phyloP scores from a whole-genome alignment of 2,113 vertebrate species.

The Hippocampus zosterae region DNA sequence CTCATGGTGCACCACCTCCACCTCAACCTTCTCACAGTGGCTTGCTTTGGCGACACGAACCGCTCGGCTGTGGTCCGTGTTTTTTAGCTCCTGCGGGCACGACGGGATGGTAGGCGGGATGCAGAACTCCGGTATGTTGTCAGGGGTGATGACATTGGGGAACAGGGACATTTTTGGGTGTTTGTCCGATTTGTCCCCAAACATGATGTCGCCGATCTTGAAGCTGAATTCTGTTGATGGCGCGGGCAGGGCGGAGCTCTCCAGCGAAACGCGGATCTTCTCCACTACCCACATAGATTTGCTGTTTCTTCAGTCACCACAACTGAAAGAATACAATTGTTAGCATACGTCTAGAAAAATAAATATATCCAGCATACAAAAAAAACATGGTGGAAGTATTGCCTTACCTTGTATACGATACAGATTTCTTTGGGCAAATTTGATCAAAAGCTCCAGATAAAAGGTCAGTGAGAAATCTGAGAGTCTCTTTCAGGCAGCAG shows the following conservation, averaged over 20 bases:
- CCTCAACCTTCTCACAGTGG: conserved; percentile 47
- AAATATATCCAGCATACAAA: neutral
- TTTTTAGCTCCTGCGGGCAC: conserved; percentile 57
- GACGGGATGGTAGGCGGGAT: conserved; percentile 72
- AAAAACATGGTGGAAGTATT: neutral
- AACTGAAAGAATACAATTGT: conserved; percentile 6
- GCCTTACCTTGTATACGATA: conserved; percentile 51
- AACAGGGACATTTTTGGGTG: conserved; percentile 62
- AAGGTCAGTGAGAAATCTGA: conserved; percentile 13
- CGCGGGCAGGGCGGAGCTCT: conserved; percentile 63
- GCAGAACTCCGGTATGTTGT: conserved; percentile 78
- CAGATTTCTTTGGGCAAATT: conserved; percentile 11
- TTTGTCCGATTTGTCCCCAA: conserved; percentile 69
- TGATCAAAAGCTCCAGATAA: conserved; percentile 2
- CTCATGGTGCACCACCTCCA: conserved; percentile 39
- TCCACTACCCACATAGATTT: conserved; percentile 72
- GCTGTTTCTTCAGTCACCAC: conserved; percentile 23
- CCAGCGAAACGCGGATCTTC: conserved; percentile 70
- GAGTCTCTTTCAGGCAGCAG: conserved; percentile 25
- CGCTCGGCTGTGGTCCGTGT: conserved; percentile 38
- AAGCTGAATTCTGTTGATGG: conserved; percentile 66
- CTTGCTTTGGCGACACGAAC: conserved; percentile 30
- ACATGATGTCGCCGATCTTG: conserved; percentile 69
- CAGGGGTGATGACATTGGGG: conserved; percentile 76
- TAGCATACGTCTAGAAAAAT: neutral